Evolutionary conservation across 2,888 invertebrate species (phyloP).

Genomic region (Drosophila nigritarsus): DNA sequence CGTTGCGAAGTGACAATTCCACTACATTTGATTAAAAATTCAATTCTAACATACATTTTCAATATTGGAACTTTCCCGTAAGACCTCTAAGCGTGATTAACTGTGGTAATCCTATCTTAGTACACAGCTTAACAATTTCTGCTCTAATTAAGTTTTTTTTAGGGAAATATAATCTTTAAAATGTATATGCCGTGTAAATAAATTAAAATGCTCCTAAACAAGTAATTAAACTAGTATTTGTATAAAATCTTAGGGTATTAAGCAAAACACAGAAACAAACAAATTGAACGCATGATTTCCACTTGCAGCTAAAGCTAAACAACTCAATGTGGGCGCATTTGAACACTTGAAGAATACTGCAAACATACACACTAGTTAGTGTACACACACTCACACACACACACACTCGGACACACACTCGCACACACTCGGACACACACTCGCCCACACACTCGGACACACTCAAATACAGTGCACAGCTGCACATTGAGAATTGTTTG

Average conservation of each 20-base stretch:
- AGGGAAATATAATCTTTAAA: neutral
- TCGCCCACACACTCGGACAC: conserved; percentile 17
- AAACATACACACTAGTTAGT: conserved; percentile 3
- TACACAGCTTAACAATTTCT: neutral
- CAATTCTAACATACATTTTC: neutral
- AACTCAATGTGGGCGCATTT: conserved; percentile 25
- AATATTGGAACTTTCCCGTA: neutral
- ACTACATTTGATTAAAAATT: too few species aligned
- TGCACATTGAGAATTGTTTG: conserved; percentile 60
- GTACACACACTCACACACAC: conserved; percentile 4
- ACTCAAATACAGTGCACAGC: conserved; percentile 30
- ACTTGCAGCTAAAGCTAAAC: conserved; percentile 53
- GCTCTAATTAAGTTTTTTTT: too few species aligned
- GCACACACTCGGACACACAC: neutral
- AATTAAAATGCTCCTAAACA: neutral
- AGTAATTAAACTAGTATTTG: neutral
- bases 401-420: neutral
- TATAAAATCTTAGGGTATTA: conserved; percentile 5
- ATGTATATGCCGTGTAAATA: neutral
- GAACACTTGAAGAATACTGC: conserved; percentile 39
- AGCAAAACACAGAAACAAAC: conserved; percentile 20
- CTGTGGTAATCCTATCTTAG: neutral
- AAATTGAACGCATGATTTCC: conserved; percentile 57
- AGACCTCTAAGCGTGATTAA: neutral
- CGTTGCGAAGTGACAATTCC: neutral